phyloP scores from a whole-genome alignment of 1,140 invertebrate species.

The Microplitis mediator region DNA sequence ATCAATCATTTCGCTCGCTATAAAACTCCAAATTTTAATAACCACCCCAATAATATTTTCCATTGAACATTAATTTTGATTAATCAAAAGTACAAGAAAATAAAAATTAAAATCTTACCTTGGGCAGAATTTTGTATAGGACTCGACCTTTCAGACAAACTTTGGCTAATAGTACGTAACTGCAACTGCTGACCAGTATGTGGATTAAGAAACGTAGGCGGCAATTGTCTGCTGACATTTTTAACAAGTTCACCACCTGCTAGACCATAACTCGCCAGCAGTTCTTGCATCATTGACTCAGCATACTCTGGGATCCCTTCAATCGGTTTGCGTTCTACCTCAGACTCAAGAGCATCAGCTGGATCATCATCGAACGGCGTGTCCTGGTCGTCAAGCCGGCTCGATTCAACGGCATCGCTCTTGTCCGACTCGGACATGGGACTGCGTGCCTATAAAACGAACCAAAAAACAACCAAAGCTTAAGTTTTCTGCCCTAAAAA shows the following conservation, averaged over 20 bases:
- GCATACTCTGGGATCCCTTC: constrained; percentile 67
- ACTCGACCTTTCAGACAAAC: neutral
- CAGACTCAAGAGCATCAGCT: constrained; percentile 18
- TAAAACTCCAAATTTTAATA: no score
- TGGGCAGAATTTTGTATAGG: constrained; percentile 5
- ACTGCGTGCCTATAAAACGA: constrained; percentile 47
- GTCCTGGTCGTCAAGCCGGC: constrained; percentile 41
- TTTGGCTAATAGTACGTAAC: constrained; percentile 22
- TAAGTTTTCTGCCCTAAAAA: neutral
- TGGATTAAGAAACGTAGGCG: constrained; percentile 56
- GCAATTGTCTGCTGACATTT: constrained; percentile 58
- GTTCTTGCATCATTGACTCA: constrained; percentile 70
- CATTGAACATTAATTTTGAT: no score
- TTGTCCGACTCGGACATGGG: constrained; percentile 59
- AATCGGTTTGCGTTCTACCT: constrained; percentile 49
- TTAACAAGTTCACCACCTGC: constrained; percentile 61
- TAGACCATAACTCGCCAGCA: constrained; percentile 67
- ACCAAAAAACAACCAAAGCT: neutral
- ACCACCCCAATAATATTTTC: no score
- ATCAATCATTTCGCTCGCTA: no score
- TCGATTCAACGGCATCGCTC: constrained; percentile 47
- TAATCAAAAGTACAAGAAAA: no score
- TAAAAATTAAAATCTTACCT: constrained; percentile 16
- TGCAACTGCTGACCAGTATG: constrained; percentile 44
- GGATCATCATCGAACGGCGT: constrained; percentile 29